Evolutionary conservation across 2,797 vertebrate genomes (phyloP), one percentile per base, ranked within the genome.

Genomic region (Acrossocheilus wenchowensis): DNA sequence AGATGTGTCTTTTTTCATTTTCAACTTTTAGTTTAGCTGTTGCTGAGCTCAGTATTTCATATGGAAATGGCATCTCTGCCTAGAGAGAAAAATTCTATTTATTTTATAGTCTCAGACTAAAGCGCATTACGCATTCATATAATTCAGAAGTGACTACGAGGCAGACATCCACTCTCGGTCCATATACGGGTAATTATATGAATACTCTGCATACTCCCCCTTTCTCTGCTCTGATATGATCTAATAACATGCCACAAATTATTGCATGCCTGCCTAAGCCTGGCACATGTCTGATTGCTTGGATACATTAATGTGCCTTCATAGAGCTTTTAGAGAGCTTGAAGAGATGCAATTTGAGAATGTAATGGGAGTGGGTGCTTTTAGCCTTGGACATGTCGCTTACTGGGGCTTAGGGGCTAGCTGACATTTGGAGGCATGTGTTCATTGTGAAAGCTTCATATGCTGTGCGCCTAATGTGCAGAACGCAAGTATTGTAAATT

Each of bases 391-490:
- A 93, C 88, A 88, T 93, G 92, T 93, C 90, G 90, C 89, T 91
- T 90, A 86, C 85, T 84, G 87, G 91, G 93, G 90, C 90, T 92
- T 91, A 21, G 91, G 91, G 92, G 74, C 84, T 91, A 91, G 92
- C 89, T 95, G 94, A 94, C 94, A 95, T 94, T 96, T 90, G 91
- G 91, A 90, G 84, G 79, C 90, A 88, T 87, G 85, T 85, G 88
- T 87, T 94, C 92, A 92, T 90, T 93, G 92, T 93, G 92, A 94
- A 95, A 94, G 94, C 95, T 94, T 94, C 94, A 90, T 93, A 93
- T 93, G 84, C 84, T 2, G 69, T 11, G 15, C 43, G 94, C 36
- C 87, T 84, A 81, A 84, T 86, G 78, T 72, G 81, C 66, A 73
- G 81, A 69, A 95, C 95, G 93, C 95, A 94, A 93, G 95, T 93